These are phyloP conservation scores for Epinephelus moara DNA, from an alignment of 2,113 vertebrate genomes.

Conservation along the genomic window DNA sequence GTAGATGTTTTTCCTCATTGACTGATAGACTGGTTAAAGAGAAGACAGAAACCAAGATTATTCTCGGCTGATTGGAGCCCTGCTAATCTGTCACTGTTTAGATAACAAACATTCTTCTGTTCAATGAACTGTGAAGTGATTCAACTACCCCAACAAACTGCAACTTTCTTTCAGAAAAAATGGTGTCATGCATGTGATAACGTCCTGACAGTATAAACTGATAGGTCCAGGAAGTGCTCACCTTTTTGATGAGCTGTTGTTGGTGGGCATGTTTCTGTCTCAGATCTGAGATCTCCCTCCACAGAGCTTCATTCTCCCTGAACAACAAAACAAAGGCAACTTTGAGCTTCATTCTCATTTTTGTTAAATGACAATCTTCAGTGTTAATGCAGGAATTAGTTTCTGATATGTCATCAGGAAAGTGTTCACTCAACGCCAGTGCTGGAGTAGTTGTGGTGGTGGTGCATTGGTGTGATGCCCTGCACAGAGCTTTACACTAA, in stretches of 20 bases:
- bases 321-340: conserved; percentile 17
- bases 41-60: too few relatives aligned
- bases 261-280: conserved; percentile 94
- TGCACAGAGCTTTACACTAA: conserved; percentile 60
- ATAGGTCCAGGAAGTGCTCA: conserved; percentile 42
- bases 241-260: conserved; percentile 96
- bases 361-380: background rate
- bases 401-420: background rate
- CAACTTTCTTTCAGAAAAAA: too few relatives aligned
- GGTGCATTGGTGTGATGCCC: background rate
- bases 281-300: conserved; percentile 95
- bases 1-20: too few relatives aligned
- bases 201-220: background rate
- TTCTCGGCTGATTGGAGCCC: too few relatives aligned
- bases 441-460: background rate
- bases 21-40: too few relatives aligned
- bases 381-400: too few relatives aligned
- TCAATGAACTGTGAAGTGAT: too few relatives aligned
- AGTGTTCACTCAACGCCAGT: background rate
- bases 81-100: too few relatives aligned
- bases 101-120: too few relatives aligned
- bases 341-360: background rate
- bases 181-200: too few relatives aligned
- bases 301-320: conserved; percentile 96
- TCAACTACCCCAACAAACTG: too few relatives aligned